phyloP scores from a whole-genome alignment of 1,140 invertebrate genomes.

The Heliconius himera region DNA sequence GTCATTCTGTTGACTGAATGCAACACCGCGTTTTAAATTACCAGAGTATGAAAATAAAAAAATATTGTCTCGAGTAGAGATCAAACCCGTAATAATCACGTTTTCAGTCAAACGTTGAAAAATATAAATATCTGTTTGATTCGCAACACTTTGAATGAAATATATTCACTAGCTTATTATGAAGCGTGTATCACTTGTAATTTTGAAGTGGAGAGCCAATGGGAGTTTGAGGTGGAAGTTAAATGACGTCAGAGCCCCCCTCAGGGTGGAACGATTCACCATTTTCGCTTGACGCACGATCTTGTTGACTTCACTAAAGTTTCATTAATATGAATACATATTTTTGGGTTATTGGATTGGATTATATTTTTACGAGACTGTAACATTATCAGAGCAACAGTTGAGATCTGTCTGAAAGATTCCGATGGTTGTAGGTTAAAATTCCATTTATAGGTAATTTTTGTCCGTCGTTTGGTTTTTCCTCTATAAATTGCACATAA shows the following conservation, averaged over 20 bases:
- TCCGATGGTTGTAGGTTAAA: background rate
- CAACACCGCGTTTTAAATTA: too few species aligned
- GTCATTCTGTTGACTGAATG: background rate
- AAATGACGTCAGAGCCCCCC: conserved; percentile 40
- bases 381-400: background rate
- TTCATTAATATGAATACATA: conserved; percentile 13
- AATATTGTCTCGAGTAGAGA: background rate
- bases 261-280: conserved; percentile 6
- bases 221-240: conserved; percentile 26
- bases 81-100: background rate
- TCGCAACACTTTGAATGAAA: background rate
- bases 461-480: too few species aligned
- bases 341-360: background rate
- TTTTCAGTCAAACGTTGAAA: background rate
- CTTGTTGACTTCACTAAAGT: conserved; percentile 23
- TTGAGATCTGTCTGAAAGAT: too few species aligned
- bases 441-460: background rate
- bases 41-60: too few species aligned
- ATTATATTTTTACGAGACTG: background rate
- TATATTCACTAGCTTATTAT: background rate
- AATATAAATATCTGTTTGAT: background rate
- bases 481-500: too few species aligned
- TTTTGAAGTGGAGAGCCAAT: conserved; percentile 8
- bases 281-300: conserved; percentile 34
- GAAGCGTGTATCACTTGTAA: conserved; percentile 15